Evolutionary conservation across 2,888 invertebrate genomes (phyloP).

Genomic region (Mythimna lalbum): DNA sequence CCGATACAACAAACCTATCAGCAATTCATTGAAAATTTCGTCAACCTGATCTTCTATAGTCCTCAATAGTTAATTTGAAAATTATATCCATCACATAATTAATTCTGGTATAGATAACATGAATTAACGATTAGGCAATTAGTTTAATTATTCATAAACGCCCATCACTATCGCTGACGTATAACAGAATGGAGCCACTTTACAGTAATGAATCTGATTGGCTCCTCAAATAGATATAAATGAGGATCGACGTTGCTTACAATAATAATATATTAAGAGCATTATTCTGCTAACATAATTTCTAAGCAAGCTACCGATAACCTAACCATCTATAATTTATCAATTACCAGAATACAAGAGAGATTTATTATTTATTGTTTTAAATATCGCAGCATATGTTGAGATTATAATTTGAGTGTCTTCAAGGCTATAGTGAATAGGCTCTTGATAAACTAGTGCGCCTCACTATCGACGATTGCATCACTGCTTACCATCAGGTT

Average conservation of each 20-base stretch:
- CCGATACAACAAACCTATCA: too few species aligned
- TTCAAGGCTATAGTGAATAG: too few species aligned
- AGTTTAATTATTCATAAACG: slow-evolving; percentile 57
- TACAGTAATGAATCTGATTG: slow-evolving; percentile 52
- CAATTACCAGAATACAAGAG: too few species aligned
- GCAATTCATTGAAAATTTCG: background rate
- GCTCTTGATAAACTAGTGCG: too few species aligned
- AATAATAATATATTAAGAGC: slow-evolving; percentile 18
- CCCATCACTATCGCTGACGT: slow-evolving; percentile 47
- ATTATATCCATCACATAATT: slow-evolving; percentile 33
- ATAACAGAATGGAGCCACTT: slow-evolving; percentile 43
- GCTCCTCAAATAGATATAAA: slow-evolving; percentile 44
- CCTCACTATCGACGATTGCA: too few species aligned
- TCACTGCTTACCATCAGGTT: too few species aligned
- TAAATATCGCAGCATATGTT: too few species aligned
- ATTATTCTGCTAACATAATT: background rate
- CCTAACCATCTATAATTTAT: too few species aligned
- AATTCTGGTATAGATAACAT: slow-evolving; percentile 38
- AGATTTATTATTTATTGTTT: too few species aligned
- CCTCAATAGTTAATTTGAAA: slow-evolving; percentile 41
- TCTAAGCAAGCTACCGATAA: background rate
- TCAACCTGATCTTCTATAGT: slow-evolving; percentile 1
- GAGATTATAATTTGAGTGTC: too few species aligned
- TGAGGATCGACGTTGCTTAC: slow-evolving; percentile 21
- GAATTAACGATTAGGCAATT: slow-evolving; percentile 45